Conservation (phyloP, 2,888 invertebrate genomes). For the Odontothrips loti region DNA sequence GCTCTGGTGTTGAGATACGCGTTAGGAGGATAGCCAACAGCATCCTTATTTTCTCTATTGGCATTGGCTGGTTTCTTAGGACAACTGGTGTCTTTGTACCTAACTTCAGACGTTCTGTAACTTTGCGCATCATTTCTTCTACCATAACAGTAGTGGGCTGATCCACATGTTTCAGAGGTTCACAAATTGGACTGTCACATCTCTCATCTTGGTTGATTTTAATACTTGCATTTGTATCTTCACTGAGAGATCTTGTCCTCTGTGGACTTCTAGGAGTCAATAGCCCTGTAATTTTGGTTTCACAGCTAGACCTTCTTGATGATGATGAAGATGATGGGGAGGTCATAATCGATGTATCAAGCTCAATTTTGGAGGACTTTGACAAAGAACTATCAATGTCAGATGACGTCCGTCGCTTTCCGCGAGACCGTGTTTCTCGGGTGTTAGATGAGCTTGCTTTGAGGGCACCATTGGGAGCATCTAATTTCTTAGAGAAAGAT, state of each 20-base stretch:
- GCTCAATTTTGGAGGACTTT: no score
- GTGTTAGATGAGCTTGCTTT: background rate
- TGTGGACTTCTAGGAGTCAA: background rate
- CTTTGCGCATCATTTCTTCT: constrained; percentile 5
- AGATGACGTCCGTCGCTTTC: background rate
- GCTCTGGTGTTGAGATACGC: constrained; percentile 75
- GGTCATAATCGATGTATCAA: no score
- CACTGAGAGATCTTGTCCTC: background rate
- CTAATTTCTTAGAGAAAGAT: background rate
- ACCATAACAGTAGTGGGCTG: background rate
- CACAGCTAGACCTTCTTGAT: background rate
- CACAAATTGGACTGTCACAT: constrained; percentile 1
- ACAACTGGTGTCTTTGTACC: constrained; percentile 6
- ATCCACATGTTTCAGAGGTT: background rate
- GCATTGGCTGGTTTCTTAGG: constrained; percentile 52
- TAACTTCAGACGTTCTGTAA: background rate
- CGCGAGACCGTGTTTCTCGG: background rate
- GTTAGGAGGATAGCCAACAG: constrained; percentile 75
- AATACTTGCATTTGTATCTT: background rate
- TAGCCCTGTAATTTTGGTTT: background rate
- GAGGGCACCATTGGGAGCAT: background rate
- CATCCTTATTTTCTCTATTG: constrained; percentile 70
- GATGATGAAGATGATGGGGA: background rate
- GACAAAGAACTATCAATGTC: no score
- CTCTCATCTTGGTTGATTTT: background rate